A percentile compares a stretch with the other conserved stretches of the same genome.
Evolutionary conservation across 2,888 invertebrate genomes (phyloP).

Genomic region (Vandiemenella viatica): DNA sequence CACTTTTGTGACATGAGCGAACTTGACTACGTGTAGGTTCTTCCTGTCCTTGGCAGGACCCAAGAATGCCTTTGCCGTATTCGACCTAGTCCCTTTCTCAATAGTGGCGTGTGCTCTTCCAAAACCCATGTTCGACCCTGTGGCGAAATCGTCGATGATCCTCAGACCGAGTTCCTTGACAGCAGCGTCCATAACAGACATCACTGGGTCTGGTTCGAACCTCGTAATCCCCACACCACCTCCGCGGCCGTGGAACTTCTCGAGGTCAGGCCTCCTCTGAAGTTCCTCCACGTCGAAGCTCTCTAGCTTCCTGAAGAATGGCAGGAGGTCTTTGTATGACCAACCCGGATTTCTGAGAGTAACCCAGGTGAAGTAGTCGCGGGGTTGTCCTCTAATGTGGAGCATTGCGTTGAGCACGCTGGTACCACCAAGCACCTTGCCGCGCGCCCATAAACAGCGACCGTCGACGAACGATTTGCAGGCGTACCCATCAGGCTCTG

Average conservation of each 20-base stretch:
- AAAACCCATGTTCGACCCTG: neutral
- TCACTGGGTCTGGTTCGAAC: neutral
- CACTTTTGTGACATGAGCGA: slow-evolving; percentile 34
- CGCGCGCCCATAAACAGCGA: too few relatives aligned
- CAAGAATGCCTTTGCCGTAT: neutral
- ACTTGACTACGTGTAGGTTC: slow-evolving; percentile 22
- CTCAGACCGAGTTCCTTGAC: neutral
- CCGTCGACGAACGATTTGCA: too few relatives aligned
- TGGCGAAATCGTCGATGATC: neutral
- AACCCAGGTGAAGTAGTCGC: neutral
- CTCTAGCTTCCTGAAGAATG: neutral
- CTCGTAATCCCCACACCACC: neutral
- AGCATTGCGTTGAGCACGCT: too few relatives aligned
- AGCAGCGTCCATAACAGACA: neutral
- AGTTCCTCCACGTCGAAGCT: neutral
- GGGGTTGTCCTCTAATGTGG: too few relatives aligned
- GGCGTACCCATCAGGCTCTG: too few relatives aligned
- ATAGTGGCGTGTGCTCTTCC: neutral
- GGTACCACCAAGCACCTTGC: too few relatives aligned
- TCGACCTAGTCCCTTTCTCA: neutral
- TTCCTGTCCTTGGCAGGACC: neutral
- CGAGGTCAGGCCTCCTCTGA: neutral
- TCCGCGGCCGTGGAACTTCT: neutral
- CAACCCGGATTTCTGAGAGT: neutral
- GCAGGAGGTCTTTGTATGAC: neutral